phyloP scores from a whole-genome alignment of 2,888 invertebrate species.

The Timandra comae region DNA sequence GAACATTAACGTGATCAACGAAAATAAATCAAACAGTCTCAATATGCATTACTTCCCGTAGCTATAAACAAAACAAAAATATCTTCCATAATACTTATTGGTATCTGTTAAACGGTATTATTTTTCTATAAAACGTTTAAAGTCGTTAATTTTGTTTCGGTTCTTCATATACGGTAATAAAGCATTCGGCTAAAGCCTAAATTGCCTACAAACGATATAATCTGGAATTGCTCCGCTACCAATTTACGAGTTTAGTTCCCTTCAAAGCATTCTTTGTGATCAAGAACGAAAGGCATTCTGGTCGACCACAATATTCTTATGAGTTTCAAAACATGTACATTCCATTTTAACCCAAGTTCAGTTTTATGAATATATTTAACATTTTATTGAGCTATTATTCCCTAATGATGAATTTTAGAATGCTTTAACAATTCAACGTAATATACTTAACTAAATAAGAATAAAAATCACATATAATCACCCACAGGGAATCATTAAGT shows the following conservation, averaged over 20 bases:
- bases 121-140: slow-evolving; percentile 21
- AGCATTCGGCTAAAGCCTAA: slow-evolving; percentile 45
- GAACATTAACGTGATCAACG: too few species aligned
- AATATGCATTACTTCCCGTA: too few species aligned
- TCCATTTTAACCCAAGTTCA: slow-evolving; percentile 53
- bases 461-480: slow-evolving; percentile 21
- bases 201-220: slow-evolving; percentile 58
- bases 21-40: too few species aligned
- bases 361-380: slow-evolving; percentile 50
- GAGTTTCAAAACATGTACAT: slow-evolving; percentile 65
- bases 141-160: slow-evolving; percentile 28
- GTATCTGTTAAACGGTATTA: too few species aligned
- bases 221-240: slow-evolving; percentile 50
- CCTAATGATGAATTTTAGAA: slow-evolving; percentile 38
- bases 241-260: slow-evolving; percentile 58
- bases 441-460: slow-evolving; percentile 25
- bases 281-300: slow-evolving; percentile 56
- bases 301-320: slow-evolving; percentile 56
- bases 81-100: too few species aligned
- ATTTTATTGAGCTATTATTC: slow-evolving; percentile 57
- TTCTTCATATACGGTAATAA: slow-evolving; percentile 32
- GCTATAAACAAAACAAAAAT: too few species aligned
- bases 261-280: slow-evolving; percentile 51
- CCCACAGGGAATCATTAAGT: background rate
- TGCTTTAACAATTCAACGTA: slow-evolving; percentile 32